These are phyloP conservation scores for Cochlearius cochlearius DNA, from an alignment of 2,113 vertebrate genomes.

Conservation along the genomic window DNA sequence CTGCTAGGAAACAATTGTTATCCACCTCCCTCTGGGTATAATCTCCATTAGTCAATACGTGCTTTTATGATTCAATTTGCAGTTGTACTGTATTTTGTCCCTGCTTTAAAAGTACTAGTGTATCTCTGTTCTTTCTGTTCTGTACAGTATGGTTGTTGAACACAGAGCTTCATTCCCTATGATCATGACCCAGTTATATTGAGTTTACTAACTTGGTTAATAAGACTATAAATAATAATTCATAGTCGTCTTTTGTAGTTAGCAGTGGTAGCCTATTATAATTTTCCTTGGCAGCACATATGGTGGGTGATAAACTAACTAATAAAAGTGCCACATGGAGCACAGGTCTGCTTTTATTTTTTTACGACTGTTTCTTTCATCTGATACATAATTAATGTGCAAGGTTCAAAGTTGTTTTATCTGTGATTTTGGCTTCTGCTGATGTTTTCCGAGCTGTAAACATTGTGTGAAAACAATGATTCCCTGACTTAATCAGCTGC, in stretches of 20 bases:
- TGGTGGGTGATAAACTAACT: conserved; percentile 67
- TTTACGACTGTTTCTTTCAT: conserved; percentile 58
- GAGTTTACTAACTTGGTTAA: conserved; percentile 65
- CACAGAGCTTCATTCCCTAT: neutral
- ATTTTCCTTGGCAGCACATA: conserved; percentile 67
- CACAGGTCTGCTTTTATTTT: conserved; percentile 59
- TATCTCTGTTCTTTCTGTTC: neutral
- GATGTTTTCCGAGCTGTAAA: neutral
- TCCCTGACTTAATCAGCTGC: neutral
- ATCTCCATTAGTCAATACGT: neutral
- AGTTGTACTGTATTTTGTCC: neutral
- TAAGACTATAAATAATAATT: conserved; percentile 69
- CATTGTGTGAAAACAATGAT: neutral
- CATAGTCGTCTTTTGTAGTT: conserved; percentile 43
- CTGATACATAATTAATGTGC: conserved; percentile 60
- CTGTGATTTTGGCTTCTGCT: neutral
- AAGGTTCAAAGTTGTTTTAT: conserved; percentile 41
- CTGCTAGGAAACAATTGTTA: neutral
- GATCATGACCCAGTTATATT: neutral
- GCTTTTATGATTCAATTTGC: neutral
- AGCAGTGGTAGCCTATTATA: conserved; percentile 51
- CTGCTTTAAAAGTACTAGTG: neutral
- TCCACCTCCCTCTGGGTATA: neutral
- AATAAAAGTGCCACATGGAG: conserved; percentile 65
- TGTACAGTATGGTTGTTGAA: neutral